phyloP scores from a whole-genome alignment of 2,797 vertebrate species.

The Carduelis carduelis region DNA sequence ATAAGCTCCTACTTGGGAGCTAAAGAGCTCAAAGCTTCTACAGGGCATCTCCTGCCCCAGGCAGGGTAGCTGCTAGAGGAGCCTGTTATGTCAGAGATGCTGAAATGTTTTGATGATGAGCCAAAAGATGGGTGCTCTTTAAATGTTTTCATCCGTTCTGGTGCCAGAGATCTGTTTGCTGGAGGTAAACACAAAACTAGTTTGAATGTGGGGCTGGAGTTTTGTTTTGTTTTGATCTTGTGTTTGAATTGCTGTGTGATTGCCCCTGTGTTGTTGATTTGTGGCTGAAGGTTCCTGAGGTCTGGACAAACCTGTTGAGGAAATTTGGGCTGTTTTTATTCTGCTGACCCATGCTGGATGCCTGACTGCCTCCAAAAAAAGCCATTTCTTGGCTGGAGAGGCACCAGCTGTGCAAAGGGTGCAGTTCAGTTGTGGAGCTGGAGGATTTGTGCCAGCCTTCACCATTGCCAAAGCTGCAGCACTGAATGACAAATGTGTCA shows the following conservation, averaged over 20 bases:
- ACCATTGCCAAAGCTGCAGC: background rate
- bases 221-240: slow-evolving; percentile 10
- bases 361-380: background rate
- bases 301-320: background rate
- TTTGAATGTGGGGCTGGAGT: background rate
- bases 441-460: background rate
- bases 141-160: background rate
- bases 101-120: background rate
- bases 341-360: background rate
- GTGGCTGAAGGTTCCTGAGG: background rate
- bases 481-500: background rate
- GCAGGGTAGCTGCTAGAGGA: background rate
- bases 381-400: background rate
- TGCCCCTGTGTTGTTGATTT: background rate
- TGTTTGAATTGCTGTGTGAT: background rate
- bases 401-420: background rate
- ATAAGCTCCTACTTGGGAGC: background rate
- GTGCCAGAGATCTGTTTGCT: background rate
- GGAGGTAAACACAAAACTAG: background rate
- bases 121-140: background rate
- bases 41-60: background rate
- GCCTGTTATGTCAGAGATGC: background rate
- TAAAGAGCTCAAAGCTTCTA: background rate
- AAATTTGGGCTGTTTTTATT: background rate
- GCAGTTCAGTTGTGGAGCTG: background rate